Percentiles rank a stretch among this genome's conserved stretches.
Conservation (phyloP, 35 echinoderm and acorn worm genomes). For the Eucidaris tribuloides region DNA sequence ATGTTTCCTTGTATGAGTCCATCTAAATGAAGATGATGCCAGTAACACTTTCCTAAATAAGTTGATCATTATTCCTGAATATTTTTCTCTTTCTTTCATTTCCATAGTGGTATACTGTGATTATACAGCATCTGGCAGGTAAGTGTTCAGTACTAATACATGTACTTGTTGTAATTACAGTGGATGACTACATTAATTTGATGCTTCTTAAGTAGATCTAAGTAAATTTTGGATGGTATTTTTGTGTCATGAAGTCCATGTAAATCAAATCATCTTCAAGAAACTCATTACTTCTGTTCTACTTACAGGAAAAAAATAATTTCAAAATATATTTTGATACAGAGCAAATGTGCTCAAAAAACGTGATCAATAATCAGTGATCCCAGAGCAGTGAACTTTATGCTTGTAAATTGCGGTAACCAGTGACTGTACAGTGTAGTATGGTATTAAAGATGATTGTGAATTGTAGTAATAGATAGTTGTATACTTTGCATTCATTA, state of each 20-base stretch:
- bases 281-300: not conserved
- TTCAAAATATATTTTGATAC: no score
- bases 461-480: no score
- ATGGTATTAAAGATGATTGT: no score
- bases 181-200: not conserved
- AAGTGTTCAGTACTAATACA: slow-evolving; percentile 29
- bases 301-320: not conserved
- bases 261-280: not conserved
- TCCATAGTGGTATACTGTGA: slow-evolving; percentile 69
- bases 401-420: no score
- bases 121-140: slow-evolving; percentile 81
- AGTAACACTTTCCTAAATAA: no score
- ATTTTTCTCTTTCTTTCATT: not conserved
- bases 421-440: no score
- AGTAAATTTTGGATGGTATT: not conserved
- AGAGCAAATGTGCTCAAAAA: no score
- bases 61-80: not conserved
- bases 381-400: no score
- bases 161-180: not conserved
- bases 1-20: no score
- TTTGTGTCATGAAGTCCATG: not conserved
- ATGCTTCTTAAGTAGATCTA: not conserved
- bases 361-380: no score
- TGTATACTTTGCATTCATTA: no score
- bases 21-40: no score